Percentiles rank a stretch among this genome's conserved stretches.
Evolutionary conservation across 2,797 vertebrate species (phyloP).

Genomic region (Pristis pectinata): DNA sequence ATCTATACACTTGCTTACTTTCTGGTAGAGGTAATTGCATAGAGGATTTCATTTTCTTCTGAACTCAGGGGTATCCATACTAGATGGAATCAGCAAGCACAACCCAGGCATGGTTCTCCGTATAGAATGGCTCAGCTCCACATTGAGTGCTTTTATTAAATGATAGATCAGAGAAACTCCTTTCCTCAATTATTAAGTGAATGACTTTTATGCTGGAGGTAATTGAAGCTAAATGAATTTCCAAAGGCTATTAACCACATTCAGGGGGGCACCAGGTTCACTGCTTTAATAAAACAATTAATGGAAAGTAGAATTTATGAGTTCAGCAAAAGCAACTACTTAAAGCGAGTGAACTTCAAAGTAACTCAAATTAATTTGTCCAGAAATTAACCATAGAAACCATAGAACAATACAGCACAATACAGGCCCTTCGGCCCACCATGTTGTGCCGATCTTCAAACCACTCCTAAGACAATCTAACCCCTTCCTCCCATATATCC

Average conservation of each 20-base stretch:
- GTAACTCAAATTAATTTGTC: not conserved
- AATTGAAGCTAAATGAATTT: slow-evolving; percentile 35
- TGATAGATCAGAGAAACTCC: not conserved
- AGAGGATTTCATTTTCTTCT: not conserved
- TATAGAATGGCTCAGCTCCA: not conserved
- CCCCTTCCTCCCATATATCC: too few relatives aligned
- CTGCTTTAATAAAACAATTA: slow-evolving; percentile 30
- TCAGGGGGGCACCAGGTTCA: slow-evolving; percentile 7
- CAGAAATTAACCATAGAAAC: too few relatives aligned
- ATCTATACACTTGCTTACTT: not conserved
- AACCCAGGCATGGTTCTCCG: not conserved
- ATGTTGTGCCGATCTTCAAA: too few relatives aligned
- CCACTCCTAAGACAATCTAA: too few relatives aligned
- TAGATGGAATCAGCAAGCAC: not conserved
- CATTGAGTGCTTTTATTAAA: not conserved
- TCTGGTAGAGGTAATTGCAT: not conserved
- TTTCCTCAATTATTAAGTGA: slow-evolving; percentile 7
- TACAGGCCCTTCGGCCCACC: too few relatives aligned
- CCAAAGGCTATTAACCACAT: slow-evolving; percentile 24
- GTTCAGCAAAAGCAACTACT: not conserved
- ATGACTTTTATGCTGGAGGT: slow-evolving; percentile 20
- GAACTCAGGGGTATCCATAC: not conserved
- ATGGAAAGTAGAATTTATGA: slow-evolving; percentile 20
- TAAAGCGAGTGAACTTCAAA: slow-evolving; percentile 11
- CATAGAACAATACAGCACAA: too few relatives aligned